Percentiles rank a stretch among this genome's conserved stretches.
Conservation (phyloP, 2,113 vertebrate species). For the Hyla sarda region DNA sequence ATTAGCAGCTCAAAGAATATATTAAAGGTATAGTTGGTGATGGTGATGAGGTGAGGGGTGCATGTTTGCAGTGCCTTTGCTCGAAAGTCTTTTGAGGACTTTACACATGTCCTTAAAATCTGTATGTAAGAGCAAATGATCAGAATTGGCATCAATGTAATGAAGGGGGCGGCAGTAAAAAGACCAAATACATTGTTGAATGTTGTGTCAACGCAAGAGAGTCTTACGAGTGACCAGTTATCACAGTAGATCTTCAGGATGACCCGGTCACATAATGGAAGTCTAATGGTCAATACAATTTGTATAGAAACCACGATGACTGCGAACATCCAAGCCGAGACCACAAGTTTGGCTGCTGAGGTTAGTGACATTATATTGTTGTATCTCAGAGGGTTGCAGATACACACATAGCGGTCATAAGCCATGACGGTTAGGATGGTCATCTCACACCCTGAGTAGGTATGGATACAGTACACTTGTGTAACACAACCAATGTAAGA, state of each 20-base stretch:
- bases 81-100: not conserved
- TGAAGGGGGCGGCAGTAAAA: not conserved
- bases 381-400: constrained; percentile 54
- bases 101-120: constrained; percentile 4
- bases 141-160: constrained; percentile 1
- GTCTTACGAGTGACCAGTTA: constrained; percentile 38
- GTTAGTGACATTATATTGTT: constrained; percentile 11
- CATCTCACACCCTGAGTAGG: constrained; percentile 21
- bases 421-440: constrained; percentile 20
- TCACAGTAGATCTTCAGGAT: constrained; percentile 52
- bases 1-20: constrained; percentile 21
- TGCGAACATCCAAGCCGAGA: constrained; percentile 9
- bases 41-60: constrained; percentile 33
- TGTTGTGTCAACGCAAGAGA: constrained; percentile 21
- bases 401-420: constrained; percentile 31
- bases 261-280: constrained; percentile 10
- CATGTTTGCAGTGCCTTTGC: constrained; percentile 47
- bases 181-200: constrained; percentile 38
- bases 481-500: constrained; percentile 33
- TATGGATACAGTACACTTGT: constrained; percentile 39
- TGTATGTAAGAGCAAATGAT: constrained; percentile 10
- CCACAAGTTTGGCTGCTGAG: constrained; percentile 22
- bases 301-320: not conserved
- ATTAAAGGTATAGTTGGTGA: not conserved
- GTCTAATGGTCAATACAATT: constrained; percentile 12